Evolutionary conservation across 1,140 invertebrate genomes (phyloP), one percentile per base, ranked within the genome.

Genomic region (Sminthurides bifidus): DNA sequence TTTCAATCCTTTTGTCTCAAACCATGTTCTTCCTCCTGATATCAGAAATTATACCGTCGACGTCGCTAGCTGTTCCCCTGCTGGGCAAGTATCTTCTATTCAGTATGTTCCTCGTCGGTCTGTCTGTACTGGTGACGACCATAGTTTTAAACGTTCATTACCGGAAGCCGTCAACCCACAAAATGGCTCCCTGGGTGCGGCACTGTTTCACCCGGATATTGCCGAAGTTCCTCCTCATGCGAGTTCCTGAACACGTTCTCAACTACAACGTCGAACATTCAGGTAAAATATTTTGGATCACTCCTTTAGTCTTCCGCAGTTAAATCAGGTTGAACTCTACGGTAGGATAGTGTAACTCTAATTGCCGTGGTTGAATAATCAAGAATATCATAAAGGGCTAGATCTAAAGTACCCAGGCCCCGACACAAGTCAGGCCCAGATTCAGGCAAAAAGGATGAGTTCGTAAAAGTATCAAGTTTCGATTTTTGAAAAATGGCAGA

Each of bases 1-100:
- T 99, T 65, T 96, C 92, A 63, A 98, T 99, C 66, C 79, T 99
- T 0, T 80, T 99, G 17, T 98, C 96, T 0, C 87, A 98, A 69
- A 98, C 93, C 14, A 97, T 99, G 82, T 99, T 99, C 75, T 98
- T 99, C 75, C 74, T 99, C 57, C 81, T 99, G 5, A 89, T 99
- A 65, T 94, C 87, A 0, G 90, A 94, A 76, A 95, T 98, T 65
- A 98, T 98, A 72, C 96, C 96, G 0, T 95, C 95, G 0, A 99
- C 95, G 0, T 98, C 93, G 3, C 73, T 98, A 38, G 93, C 94
- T 0, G 75, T 99, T 29, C 95, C 96, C 5, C 74, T 99, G 3
- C 79, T 99, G 15, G 94, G 95, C 27, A 98, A 98, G 73, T 99
- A 98, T 73, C 79, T 99, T 0, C 78, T 99, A 0, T 99, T 99